Base-by-base conservation (phyloP, 2,888 invertebrate genomes). In the Maniola hyperantus region DNA sequence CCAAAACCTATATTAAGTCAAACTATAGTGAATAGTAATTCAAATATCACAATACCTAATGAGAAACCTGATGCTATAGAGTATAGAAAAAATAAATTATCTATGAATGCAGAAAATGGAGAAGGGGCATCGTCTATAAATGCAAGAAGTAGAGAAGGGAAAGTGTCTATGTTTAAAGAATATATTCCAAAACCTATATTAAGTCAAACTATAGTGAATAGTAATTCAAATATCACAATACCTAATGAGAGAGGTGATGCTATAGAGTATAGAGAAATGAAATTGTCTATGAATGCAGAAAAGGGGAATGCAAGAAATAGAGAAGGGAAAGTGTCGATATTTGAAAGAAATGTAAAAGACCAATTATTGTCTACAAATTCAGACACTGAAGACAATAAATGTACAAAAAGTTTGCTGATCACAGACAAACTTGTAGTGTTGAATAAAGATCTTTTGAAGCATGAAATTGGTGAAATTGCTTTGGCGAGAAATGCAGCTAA, bases 401-500 rank as follows among this genome's bases (percentile, higher is more conserved):
- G 11, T 4, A 6, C 10, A 11, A 5, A 36, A 18, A 39, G 18
- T 5, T 18, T 11, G 0, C 18, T 42, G 11, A 20, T 15, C 39
- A 39, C 8, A 42, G 57, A 20, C 20, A 57, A 20, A 20, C 39
- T 18, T 2, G 36, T 18, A 42, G 57, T 18, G 5, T 20, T 10
- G 18, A 39, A 57, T 5, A 13, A 13, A 42, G 20, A 18, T 4
- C 20, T 39, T 11, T 10, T 18, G 11, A 20, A 42, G 42, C 13
- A 42, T 20, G 42, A 42, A 13, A 57, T 13, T 20, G 39, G 13
- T 18, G 57, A 20, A 57, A 55, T 39, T n/a, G 53, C n/a, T 53
- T 2, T n/a, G 33, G 2, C 33, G 7, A 53, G 2, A 20, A 33
- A 53, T 53, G 26, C 11, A 26, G 11, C 13, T 5, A 34, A 34